Evolutionary conservation across 2,797 vertebrate species (phyloP).

Genomic region (Sternarchorhynchus goeldii): DNA sequence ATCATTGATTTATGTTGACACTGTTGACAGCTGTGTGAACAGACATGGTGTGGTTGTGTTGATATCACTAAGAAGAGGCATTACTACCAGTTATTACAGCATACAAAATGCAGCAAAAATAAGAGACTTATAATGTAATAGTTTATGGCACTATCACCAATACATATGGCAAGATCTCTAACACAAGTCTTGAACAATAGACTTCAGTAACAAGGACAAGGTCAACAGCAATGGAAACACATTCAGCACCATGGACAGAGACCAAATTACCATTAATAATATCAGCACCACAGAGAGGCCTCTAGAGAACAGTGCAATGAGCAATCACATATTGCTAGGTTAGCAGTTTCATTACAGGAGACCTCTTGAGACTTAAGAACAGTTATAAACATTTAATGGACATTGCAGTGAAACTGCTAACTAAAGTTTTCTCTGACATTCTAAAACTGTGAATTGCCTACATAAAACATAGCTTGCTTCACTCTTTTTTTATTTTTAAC

Average conservation of each 20-base stretch:
- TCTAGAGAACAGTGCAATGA: slow-evolving; percentile 16
- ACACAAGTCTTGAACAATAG: too few relatives aligned
- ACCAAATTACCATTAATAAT: slow-evolving; percentile 28
- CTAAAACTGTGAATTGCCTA: not conserved
- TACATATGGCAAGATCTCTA: too few relatives aligned
- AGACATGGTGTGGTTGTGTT: slow-evolving; percentile 7
- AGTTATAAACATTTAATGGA: not conserved
- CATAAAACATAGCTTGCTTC: too few relatives aligned
- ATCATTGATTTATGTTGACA: not conserved
- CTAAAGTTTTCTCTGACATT: not conserved
- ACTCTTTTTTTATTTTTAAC: not conserved
- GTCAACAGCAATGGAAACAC: not conserved
- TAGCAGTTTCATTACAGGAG: slow-evolving; percentile 13
- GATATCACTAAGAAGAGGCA: not conserved
- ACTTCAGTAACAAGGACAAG: too few relatives aligned
- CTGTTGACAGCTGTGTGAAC: slow-evolving; percentile 21
- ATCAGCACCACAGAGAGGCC: slow-evolving; percentile 11
- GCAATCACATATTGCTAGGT: slow-evolving; percentile 21
- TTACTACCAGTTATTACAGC: not conserved
- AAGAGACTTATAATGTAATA: not conserved
- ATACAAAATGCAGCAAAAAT: not conserved
- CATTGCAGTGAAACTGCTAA: not conserved
- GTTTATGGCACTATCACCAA: too few relatives aligned
- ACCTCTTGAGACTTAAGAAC: slow-evolving; percentile 10
- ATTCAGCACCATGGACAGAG: slow-evolving; percentile 23